Base-by-base conservation (phyloP, 2,888 invertebrate genomes). In the Dasypolia templi region DNA sequence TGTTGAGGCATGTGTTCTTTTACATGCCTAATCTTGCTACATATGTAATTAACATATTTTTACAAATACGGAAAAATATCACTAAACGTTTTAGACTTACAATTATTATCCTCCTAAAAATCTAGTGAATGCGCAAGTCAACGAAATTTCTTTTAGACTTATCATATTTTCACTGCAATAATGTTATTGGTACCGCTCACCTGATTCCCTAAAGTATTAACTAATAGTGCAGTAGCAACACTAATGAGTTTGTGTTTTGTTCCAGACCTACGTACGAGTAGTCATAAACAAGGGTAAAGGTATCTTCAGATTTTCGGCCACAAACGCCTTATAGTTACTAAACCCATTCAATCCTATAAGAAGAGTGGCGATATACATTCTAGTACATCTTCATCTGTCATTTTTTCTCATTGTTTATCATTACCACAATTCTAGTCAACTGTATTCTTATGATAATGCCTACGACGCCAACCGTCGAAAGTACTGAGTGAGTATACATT, bases 361-460 rank as follows among this genome's bases (percentile, higher is more conserved):
- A 97, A 98, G 99, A 97, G 98, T 98, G 96, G 99, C 99, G 95
- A 99, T 99, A 97, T 99, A 99, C 97, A 98, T 99, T 97, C 97
- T 99, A 97, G 99, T 99, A 96, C 99, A 99, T 98, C 99, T 99
- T n/a, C n/a, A n/a, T n/a, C n/a, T n/a, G n/a, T n/a, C n/a, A n/a
- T 96, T 97, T 99, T 94, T 99, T 99, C 97, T 99, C 99, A 95
- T 97, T 99, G 95, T 98, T 99, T 97, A 99, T 99, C 96, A 99
- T 99, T 96, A 98, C 99, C 92, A 99, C 99, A 95, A 99, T 99
- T 97, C 97, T 99, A 96, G 98, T 98, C 96, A 99, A 99, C 97
- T 99, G 99, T 97, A 98, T 99, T 96, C 98, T 99, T 97, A 99
- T 99, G 99, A 99, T 99, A 97, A 98, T 99, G 98, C 98, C 98